Evolutionary conservation across 53 echinoderm and acorn worm species (phyloP).

Genomic region (Holothuria leucospilota): DNA sequence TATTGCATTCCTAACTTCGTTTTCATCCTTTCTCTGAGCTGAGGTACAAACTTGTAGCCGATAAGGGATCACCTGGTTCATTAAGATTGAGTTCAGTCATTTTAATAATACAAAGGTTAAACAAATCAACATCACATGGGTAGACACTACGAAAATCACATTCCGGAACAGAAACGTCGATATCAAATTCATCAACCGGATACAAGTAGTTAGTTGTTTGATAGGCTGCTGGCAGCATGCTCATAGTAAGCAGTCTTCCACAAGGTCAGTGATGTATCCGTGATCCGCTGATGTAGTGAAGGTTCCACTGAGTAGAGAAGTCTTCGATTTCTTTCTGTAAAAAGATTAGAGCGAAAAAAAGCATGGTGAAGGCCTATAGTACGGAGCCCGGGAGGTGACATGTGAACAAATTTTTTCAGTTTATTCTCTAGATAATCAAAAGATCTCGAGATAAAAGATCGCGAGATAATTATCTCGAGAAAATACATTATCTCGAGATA

Average conservation of each 20-base stretch:
- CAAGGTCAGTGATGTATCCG: background rate
- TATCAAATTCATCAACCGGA: background rate
- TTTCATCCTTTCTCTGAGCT: background rate
- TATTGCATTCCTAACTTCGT: background rate
- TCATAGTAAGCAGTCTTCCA: conserved; percentile 20
- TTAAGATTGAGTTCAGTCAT: background rate
- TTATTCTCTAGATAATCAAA: no score
- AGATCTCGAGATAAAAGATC: no score
- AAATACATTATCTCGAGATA: no score
- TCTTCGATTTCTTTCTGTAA: background rate
- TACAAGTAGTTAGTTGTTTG: conserved; percentile 12
- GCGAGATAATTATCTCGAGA: no score
- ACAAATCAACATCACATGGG: conserved; percentile 22
- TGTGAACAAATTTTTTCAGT: no score
- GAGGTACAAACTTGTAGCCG: background rate
- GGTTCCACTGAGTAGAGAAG: background rate
- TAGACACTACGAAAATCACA: background rate
- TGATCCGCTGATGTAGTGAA: background rate
- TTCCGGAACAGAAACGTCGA: background rate
- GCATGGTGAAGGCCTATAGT: no score
- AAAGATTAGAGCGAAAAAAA: background rate
- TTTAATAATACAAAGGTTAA: background rate
- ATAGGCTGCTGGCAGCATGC: conserved; percentile 21
- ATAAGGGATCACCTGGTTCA: background rate
- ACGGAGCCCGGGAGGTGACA: no score